Conservation (phyloP, 2,888 invertebrate species). For the Dynastes maya region DNA sequence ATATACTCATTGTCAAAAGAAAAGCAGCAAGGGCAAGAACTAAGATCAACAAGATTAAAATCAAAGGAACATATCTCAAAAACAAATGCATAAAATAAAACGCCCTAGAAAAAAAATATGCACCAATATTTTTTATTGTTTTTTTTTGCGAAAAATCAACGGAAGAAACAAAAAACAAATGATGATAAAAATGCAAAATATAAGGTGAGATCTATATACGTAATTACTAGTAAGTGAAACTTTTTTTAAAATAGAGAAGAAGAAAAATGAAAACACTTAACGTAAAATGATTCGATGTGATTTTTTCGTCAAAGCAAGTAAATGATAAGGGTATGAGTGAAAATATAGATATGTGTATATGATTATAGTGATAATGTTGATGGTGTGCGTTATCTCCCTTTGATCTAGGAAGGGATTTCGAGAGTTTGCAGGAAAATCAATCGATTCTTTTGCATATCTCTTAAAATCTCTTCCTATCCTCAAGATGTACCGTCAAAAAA, state of each 20-base stretch:
- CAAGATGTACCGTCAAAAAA: conserved; percentile 36
- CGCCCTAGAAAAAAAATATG: too few relatives aligned
- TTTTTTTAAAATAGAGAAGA: conserved; percentile 46
- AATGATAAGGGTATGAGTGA: conserved; percentile 7
- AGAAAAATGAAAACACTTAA: conserved; percentile 50
- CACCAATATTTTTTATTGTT: too few relatives aligned
- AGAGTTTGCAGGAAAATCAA: background rate
- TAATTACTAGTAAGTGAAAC: conserved; percentile 59
- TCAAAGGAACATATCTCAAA: conserved; percentile 14
- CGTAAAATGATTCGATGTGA: conserved; percentile 58
- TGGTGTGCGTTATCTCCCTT: too few relatives aligned
- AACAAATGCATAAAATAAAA: background rate
- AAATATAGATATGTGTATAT: background rate
- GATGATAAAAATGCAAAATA: conserved; percentile 23
- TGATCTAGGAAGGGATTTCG: background rate
- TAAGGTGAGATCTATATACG: conserved; percentile 63
- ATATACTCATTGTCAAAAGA: too few relatives aligned
- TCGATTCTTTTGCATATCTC: too few relatives aligned
- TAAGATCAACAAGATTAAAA: background rate
- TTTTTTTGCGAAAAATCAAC: too few relatives aligned
- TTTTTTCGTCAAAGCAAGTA: conserved; percentile 50
- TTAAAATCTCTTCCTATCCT: too few relatives aligned
- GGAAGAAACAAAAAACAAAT: background rate
- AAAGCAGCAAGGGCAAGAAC: too few relatives aligned
- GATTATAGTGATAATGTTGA: too few relatives aligned